Conservation (phyloP, 37 sponge, comb jelly and placozoan species). For the Haliclona indistincta region DNA sequence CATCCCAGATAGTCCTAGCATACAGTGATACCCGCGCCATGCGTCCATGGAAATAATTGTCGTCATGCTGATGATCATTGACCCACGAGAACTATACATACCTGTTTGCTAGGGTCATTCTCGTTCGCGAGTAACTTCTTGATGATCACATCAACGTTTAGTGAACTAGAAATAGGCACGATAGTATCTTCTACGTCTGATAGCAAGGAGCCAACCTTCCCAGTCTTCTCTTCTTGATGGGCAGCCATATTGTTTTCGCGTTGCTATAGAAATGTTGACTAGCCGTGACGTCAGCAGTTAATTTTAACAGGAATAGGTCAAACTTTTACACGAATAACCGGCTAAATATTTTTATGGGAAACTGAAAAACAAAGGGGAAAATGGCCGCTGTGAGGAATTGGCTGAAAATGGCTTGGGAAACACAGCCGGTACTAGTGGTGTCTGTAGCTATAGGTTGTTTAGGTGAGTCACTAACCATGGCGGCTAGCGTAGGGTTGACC, state of each 20-base stretch:
- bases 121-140: constrained; percentile 38
- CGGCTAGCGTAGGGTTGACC: not conserved
- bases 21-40: too few species aligned
- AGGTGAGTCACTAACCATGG: constrained; percentile 40
- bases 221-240: too few species aligned
- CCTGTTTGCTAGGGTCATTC: constrained; percentile 74
- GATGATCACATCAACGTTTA: constrained; percentile 63
- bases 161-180: not conserved
- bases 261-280: not conserved
- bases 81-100: too few species aligned
- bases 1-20: too few species aligned
- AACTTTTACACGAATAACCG: not conserved
- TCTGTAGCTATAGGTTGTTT: constrained; percentile 40
- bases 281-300: constrained; percentile 1
- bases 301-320: not conserved
- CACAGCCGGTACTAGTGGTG: constrained; percentile 75
- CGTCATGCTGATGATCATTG: too few species aligned
- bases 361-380: not conserved
- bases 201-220: too few species aligned
- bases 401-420: constrained; percentile 80
- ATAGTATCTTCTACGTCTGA: too few species aligned
- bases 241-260: not conserved
- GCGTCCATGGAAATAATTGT: too few species aligned
- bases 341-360: not conserved
- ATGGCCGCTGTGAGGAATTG: constrained; percentile 35